Conservation (phyloP, 2,113 vertebrate species). For the Dasyornis broadbenti region DNA sequence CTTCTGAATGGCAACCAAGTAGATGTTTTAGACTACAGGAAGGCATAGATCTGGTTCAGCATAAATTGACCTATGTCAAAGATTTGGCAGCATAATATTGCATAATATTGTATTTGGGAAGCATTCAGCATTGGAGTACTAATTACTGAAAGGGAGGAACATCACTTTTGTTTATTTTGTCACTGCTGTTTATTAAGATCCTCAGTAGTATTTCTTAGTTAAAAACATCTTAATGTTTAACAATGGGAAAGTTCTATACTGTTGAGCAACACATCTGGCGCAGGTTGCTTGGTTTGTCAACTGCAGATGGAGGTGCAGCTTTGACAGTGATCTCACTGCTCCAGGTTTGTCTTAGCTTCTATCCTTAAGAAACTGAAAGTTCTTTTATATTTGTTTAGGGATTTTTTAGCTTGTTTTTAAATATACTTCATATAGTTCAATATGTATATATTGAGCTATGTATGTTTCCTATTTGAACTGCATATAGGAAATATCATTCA, state of each 20-base stretch:
- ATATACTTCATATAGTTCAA: not conserved
- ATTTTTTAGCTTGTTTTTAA: not conserved
- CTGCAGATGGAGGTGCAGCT: not conserved
- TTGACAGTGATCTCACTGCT: not conserved
- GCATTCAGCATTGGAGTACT: not conserved
- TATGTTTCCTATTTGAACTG: not conserved
- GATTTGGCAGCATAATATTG: not conserved
- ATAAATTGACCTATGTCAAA: not conserved
- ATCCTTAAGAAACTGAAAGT: not conserved
- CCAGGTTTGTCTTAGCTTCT: not conserved
- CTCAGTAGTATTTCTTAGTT: not conserved
- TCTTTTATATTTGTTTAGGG: not conserved
- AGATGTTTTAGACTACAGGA: not conserved
- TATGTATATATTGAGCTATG: not conserved
- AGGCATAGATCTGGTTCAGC: not conserved
- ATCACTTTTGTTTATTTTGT: not conserved
- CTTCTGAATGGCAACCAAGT: not conserved
- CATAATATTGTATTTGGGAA: not conserved
- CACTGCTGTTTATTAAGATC: not conserved
- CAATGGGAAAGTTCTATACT: not conserved
- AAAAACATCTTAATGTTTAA: not conserved
- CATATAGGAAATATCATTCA: not conserved
- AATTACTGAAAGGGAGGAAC: not conserved
- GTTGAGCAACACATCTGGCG: not conserved
- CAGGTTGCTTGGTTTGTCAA: not conserved